Percentiles rank a stretch among this genome's conserved stretches.
Conservation (phyloP, 53 echinoderm and acorn worm species). For the Stichopus horrens region DNA sequence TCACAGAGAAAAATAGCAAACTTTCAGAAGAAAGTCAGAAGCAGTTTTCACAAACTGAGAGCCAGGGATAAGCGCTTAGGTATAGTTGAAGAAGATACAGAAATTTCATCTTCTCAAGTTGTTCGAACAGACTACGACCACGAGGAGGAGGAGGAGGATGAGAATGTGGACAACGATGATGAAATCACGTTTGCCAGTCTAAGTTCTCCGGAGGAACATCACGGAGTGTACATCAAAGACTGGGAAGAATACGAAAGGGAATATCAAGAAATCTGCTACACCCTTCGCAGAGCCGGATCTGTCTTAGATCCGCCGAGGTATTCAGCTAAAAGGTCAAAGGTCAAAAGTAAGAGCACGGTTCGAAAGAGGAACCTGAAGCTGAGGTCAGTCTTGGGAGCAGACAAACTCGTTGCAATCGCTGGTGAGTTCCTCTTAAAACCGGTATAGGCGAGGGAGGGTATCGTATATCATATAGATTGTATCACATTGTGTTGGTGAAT, state of each 20-base stretch:
- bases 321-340: neutral
- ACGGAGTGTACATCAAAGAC: neutral
- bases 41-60: neutral
- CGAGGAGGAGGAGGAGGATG: neutral
- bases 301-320: neutral
- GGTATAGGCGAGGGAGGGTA: too few species aligned
- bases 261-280: slow-evolving; percentile 37
- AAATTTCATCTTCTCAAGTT: neutral
- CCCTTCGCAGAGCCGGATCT: slow-evolving; percentile 31
- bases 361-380: slow-evolving; percentile 21
- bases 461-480: too few species aligned
- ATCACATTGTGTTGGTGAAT: too few species aligned
- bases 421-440: neutral
- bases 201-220: neutral
- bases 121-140: neutral
- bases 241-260: slow-evolving; percentile 36
- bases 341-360: slow-evolving; percentile 20
- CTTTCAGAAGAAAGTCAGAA: slow-evolving; percentile 14
- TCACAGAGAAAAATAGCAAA: slow-evolving; percentile 9
- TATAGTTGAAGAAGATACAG: neutral
- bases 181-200: neutral
- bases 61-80: neutral
- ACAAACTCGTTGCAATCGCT: slow-evolving; percentile 32
- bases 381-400: slow-evolving; percentile 20
- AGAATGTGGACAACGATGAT: neutral